Evolutionary conservation across 2,888 invertebrate species (phyloP).

Genomic region (Strigamia crassipes): DNA sequence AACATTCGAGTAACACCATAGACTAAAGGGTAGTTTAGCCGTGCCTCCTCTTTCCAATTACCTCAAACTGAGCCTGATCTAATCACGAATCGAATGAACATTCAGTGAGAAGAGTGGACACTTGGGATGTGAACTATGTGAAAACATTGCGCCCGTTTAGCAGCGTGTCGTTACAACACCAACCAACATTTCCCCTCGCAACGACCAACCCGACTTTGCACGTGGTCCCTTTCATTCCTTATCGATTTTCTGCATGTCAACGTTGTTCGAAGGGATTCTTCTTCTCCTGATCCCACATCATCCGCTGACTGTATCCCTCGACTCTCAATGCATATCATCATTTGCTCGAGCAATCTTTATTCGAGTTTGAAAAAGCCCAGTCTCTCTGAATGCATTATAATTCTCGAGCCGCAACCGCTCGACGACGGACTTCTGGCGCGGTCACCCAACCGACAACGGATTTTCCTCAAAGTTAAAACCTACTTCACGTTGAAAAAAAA

Average conservation of each 20-base stretch:
- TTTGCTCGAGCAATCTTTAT: constrained; percentile 1
- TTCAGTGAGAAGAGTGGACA: constrained; percentile 26
- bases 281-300: constrained; percentile 25
- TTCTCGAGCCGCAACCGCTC: constrained; percentile 4
- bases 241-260: constrained; percentile 26
- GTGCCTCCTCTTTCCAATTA: constrained; percentile 39
- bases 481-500: neutral
- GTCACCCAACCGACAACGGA: neutral
- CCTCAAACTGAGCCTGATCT: constrained; percentile 35
- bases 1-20: neutral
- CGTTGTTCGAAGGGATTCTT: neutral
- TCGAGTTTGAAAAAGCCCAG: neutral
- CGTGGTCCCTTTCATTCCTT: constrained; percentile 14
- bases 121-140: constrained; percentile 24
- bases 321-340: constrained; percentile 34
- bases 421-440: neutral
- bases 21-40: constrained; percentile 2
- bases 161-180: neutral
- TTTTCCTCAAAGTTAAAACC: neutral
- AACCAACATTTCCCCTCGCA: neutral
- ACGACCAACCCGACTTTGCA: constrained; percentile 1
- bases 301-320: constrained; percentile 23
- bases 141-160: constrained; percentile 29
- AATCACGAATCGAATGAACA: constrained; percentile 36
- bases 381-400: neutral